A percentile compares a stretch with the other conserved stretches of the same genome.
These are phyloP conservation scores for Perccottus glenii DNA, from an alignment of 2,113 vertebrate species.

Conservation along the genomic window DNA sequence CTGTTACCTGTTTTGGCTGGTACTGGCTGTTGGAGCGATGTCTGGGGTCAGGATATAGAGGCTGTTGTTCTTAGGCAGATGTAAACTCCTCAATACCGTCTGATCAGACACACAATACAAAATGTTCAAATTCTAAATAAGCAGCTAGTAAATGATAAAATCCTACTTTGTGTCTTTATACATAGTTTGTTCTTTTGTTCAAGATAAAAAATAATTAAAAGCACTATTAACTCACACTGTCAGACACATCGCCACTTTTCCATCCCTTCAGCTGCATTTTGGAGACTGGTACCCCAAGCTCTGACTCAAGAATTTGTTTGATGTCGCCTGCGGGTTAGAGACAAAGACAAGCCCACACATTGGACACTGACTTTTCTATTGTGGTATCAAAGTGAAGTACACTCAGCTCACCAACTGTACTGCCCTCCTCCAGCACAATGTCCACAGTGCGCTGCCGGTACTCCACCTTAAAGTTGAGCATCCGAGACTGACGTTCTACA, in stretches of 20 bases:
- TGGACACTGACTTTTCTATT: not conserved
- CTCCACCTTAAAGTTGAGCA: constrained; percentile 96
- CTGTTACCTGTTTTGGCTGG: constrained; percentile 90
- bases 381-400: constrained; percentile 18
- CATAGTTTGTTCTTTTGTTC: not conserved
- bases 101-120: constrained; percentile 61
- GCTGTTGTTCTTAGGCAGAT: constrained; percentile 99
- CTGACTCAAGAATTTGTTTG: constrained; percentile 94
- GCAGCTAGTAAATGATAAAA: not conserved
- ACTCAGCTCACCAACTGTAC: constrained; percentile 88
- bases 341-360: not conserved
- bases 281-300: constrained; percentile 91
- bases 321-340: constrained; percentile 84
- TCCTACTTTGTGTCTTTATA: too few relatives aligned
- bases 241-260: constrained; percentile 96
- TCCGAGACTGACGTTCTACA: constrained; percentile 92
- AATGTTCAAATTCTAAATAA: not conserved
- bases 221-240: constrained; percentile 86
- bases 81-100: constrained; percentile 94
- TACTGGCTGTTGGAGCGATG: constrained; percentile 89
- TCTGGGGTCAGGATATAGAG: constrained; percentile 98
- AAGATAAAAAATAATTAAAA: not conserved
- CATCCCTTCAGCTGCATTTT: constrained; percentile 99
- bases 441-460: constrained; percentile 94
- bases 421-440: constrained; percentile 94